A percentile compares a stretch with the other conserved stretches of the same genome.
Evolutionary conservation across 2,797 vertebrate species (phyloP).

Genomic region (Enteromius afrohamiltoni): DNA sequence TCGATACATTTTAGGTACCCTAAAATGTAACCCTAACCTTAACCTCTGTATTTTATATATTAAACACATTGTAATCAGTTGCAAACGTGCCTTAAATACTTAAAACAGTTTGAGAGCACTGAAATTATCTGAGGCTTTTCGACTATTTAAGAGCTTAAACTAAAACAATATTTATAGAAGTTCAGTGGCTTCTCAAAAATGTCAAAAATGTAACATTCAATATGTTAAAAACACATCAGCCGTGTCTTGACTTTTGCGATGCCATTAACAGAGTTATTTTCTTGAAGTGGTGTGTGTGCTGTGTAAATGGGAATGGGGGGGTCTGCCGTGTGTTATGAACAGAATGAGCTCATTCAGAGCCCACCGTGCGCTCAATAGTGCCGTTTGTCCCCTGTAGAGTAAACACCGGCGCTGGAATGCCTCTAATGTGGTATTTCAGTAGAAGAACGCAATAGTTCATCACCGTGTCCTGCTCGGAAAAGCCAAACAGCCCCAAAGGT

Average conservation of each 20-base stretch:
- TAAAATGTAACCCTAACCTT: too few species aligned
- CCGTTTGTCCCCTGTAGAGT: constrained; percentile 80
- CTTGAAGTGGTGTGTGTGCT: constrained; percentile 27
- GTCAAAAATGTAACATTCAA: constrained; percentile 13
- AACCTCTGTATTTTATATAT: too few species aligned
- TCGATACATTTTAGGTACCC: too few species aligned
- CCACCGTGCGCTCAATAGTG: constrained; percentile 74
- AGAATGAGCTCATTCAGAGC: constrained; percentile 83
- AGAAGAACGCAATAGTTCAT: constrained; percentile 51
- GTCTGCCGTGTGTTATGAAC: constrained; percentile 61
- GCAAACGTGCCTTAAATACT: not conserved
- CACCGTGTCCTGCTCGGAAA: constrained; percentile 41
- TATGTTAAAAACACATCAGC: constrained; percentile 47
- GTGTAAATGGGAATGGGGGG: not conserved
- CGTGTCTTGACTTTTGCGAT: not conserved
- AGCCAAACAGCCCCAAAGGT: constrained; percentile 20
- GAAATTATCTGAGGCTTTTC: not conserved
- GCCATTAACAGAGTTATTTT: constrained; percentile 34
- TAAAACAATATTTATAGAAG: constrained; percentile 15
- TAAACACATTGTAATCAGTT: not conserved
- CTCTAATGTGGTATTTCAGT: constrained; percentile 77
- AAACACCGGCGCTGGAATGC: constrained; percentile 78
- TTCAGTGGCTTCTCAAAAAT: constrained; percentile 44
- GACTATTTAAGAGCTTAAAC: not conserved
- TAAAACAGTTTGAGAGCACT: not conserved